Conservation (phyloP, 2,113 vertebrate genomes). For the Typhlomys cinereus region DNA sequence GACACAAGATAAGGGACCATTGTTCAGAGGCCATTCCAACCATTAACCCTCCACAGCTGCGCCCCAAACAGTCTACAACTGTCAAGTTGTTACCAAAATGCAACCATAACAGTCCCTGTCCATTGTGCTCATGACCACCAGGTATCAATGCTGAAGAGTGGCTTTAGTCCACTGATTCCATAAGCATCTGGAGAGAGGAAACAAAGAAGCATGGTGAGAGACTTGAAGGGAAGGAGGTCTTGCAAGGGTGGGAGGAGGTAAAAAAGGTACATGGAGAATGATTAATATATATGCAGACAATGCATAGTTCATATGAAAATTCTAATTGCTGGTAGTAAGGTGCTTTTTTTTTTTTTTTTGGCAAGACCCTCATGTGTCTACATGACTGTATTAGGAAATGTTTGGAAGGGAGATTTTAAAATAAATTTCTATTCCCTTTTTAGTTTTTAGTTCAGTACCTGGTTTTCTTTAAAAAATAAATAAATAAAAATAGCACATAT, state of each 20-base stretch:
- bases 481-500: conserved; percentile 65
- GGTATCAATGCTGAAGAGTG: neutral
- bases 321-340: neutral
- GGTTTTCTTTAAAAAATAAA: conserved; percentile 46
- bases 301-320: no score
- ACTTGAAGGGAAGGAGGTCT: no score
- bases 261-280: neutral
- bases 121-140: no score
- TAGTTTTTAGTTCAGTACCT: conserved; percentile 52
- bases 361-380: neutral
- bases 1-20: no score
- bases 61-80: no score
- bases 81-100: no score
- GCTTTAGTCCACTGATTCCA: neutral
- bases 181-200: neutral
- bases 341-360: no score
- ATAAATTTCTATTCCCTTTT: conserved; percentile 44
- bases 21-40: no score
- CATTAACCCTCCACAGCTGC: no score
- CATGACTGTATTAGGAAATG: conserved; percentile 73
- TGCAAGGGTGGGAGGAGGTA: neutral
- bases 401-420: conserved; percentile 36
- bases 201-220: no score
- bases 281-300: no score
- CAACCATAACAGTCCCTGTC: no score